Evolutionary conservation across 1,140 invertebrate genomes (phyloP), one percentile per base, ranked within the genome.

Genomic region (Drusus annulatus): DNA sequence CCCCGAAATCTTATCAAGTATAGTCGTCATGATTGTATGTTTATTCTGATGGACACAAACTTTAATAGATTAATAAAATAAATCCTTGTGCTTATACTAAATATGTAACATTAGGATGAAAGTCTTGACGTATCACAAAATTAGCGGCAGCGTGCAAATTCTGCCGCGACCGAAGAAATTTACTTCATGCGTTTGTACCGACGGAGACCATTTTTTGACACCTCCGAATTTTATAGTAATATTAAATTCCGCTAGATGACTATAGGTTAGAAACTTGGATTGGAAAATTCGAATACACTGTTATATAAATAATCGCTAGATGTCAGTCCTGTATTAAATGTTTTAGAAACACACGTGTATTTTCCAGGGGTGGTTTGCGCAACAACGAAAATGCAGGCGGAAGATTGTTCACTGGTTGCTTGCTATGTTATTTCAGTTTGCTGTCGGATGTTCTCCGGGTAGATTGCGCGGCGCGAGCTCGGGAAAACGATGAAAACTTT

Each of bases 1-100:
- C 85, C 96, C 96, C 45, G 97, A 93, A 86, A 99, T 99, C 93
- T 98, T 99, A 87, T 99, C 97, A 84, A 99, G 87, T 86, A 99
- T 97, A 23, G 96, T 97, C 92, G 94, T 95, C 95, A 97, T 97
- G 85, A 88, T 94, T 76, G 77, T 62, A 16, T 78, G 80, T 76
- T 84, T 80, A 71, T 63, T 19, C 36, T n/a, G 28, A 76, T 17
- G 45, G 52, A 15, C 16, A 75, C 6, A 75, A 75, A 75, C 51
- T 28, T 15, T 36, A 75, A 58, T 16, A 23, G 52, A 75, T 45
- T 6, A 56, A 28, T 10, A 0, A 75, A 36, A 73, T n/a, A 17
- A 75, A 75, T 56, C 10, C 15, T 60, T 31, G n/a, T 17, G 19
- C 21, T 71, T 21, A 31, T n/a, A 65, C 15, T 10, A 50, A 51